A percentile compares a stretch with the other conserved stretches of the same genome.
Conservation (phyloP, 2,113 vertebrate species). For the Channa maculata region DNA sequence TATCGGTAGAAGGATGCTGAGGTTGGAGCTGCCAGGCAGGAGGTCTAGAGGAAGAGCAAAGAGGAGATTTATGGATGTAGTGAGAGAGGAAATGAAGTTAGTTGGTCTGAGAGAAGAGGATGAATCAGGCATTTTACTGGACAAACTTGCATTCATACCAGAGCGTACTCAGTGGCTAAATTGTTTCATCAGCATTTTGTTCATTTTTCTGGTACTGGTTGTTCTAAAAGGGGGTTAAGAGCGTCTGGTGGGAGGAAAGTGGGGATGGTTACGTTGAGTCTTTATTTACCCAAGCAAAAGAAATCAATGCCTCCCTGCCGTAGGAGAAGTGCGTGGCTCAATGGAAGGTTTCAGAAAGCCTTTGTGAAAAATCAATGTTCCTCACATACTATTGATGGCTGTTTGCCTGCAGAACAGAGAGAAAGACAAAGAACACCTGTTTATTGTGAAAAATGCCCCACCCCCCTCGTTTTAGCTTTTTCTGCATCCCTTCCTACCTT, state of each 20-base stretch:
- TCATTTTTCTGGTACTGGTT: slow-evolving; percentile 56
- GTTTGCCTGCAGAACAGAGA: slow-evolving; percentile 75
- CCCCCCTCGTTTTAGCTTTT: slow-evolving; percentile 40
- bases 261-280: slow-evolving; percentile 60
- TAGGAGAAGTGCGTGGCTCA: slow-evolving; percentile 81
- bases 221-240: slow-evolving; percentile 49
- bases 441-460: slow-evolving; percentile 67
- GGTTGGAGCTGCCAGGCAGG: too few species aligned
- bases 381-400: slow-evolving; percentile 79
- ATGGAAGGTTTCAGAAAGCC: slow-evolving; percentile 80
- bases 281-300: slow-evolving; percentile 81
- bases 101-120: too few species aligned
- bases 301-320: slow-evolving; percentile 74
- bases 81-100: too few species aligned
- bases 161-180: slow-evolving; percentile 21
- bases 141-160: slow-evolving; percentile 39
- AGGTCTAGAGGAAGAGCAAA: too few species aligned
- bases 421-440: slow-evolving; percentile 71
- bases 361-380: slow-evolving; percentile 78
- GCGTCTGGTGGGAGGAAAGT: slow-evolving; percentile 21
- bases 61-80: too few species aligned
- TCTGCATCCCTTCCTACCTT: slow-evolving; percentile 33
- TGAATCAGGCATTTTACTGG: slow-evolving; percentile 2
- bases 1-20: too few species aligned
- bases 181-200: slow-evolving; percentile 56